Conservation (phyloP, 1,140 invertebrate genomes). For the Orchesella cincta region DNA sequence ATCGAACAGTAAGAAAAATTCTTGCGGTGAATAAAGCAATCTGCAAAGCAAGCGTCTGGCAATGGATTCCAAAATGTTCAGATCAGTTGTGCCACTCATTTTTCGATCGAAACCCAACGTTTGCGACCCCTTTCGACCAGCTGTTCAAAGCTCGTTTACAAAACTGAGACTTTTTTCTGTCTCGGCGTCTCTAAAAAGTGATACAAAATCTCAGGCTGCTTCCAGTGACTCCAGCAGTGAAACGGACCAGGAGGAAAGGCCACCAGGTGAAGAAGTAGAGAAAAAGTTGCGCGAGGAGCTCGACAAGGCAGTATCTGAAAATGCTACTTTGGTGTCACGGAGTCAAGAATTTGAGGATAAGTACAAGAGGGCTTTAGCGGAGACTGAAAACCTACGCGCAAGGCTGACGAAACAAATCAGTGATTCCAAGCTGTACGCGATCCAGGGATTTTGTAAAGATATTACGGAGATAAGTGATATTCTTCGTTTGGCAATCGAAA, state of each 20-base stretch:
- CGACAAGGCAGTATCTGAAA: constrained; percentile 35
- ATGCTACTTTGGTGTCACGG: constrained; percentile 26
- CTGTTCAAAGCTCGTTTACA: too few relatives aligned
- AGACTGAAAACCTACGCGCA: constrained; percentile 87
- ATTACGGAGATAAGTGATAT: constrained; percentile 91
- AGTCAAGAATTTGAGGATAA: constrained; percentile 67
- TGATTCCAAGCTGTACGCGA: constrained; percentile 92
- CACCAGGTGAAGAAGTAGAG: too few relatives aligned
- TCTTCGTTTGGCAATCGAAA: constrained; percentile 81
- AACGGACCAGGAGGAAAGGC: not conserved
- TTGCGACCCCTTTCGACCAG: too few relatives aligned
- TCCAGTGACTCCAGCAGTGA: not conserved
- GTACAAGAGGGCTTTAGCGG: constrained; percentile 89
- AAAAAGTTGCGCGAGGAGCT: constrained; percentile 31
- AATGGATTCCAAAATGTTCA: too few relatives aligned
- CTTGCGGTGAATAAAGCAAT: too few relatives aligned
- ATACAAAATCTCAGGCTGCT: not conserved
- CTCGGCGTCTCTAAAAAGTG: not conserved
- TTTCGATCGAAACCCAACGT: too few relatives aligned
- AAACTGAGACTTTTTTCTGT: not conserved
- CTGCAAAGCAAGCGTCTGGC: too few relatives aligned
- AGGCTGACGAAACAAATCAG: constrained; percentile 88
- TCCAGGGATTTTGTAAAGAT: constrained; percentile 97
- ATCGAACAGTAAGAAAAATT: too few relatives aligned
- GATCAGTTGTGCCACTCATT: too few relatives aligned